A percentile compares a stretch with the other conserved stretches of the same genome.
Evolutionary conservation across 2,797 vertebrate species (phyloP).

Genomic region (Serranus cabrilla): DNA sequence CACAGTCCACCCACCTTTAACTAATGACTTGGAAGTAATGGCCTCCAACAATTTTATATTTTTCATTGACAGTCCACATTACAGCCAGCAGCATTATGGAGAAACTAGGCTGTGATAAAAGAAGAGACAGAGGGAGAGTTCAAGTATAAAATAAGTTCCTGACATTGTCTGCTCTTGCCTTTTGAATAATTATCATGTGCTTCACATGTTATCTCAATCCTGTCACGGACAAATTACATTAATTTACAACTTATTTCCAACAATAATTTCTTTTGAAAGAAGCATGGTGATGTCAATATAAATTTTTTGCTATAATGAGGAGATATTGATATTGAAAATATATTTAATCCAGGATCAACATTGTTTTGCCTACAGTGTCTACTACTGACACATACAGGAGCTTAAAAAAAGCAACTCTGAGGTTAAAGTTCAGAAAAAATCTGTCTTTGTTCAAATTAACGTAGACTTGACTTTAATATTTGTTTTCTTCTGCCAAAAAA

Average conservation of each 20-base stretch:
- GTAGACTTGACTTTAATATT: neutral
- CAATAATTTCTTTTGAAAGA: neutral
- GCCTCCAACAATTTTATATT: slow-evolving; percentile 76
- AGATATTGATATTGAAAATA: neutral
- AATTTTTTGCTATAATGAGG: neutral
- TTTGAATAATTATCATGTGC: neutral
- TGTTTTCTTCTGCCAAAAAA: no score
- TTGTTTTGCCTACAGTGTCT: neutral
- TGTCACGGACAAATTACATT: neutral
- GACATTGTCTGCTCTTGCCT: slow-evolving; percentile 37
- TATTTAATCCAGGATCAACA: neutral
- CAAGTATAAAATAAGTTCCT: slow-evolving; percentile 29
- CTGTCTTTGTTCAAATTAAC: neutral
- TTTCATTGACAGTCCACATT: slow-evolving; percentile 71
- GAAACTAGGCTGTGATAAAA: slow-evolving; percentile 37
- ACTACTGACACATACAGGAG: no score
- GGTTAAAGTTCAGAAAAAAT: neutral
- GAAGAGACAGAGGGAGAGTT: slow-evolving; percentile 12
- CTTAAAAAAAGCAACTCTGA: no score
- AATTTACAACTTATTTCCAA: neutral
- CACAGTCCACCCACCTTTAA: slow-evolving; percentile 73
- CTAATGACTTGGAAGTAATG: slow-evolving; percentile 79
- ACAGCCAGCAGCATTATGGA: slow-evolving; percentile 37
- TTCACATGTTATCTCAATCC: neutral
- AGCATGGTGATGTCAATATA: no score